A percentile compares a stretch with the other conserved stretches of the same genome.
phyloP scores from a whole-genome alignment of 2,797 vertebrate genomes.

The Sebastes itinus region DNA sequence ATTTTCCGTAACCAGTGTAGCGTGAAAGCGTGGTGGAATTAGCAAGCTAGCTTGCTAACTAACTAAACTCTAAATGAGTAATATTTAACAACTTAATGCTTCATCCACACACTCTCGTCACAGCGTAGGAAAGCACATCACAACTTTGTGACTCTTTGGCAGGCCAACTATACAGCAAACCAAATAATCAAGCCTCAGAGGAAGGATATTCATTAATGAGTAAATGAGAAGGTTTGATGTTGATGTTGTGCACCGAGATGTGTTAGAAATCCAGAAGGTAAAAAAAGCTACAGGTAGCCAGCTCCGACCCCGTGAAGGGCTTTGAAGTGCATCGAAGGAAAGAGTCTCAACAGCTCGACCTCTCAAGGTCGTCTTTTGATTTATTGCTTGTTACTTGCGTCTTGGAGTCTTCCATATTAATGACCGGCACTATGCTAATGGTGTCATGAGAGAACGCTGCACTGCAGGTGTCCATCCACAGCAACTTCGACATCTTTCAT shows the following conservation, averaged over 20 bases:
- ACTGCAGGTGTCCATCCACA: constrained; percentile 36
- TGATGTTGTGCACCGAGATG: constrained; percentile 11
- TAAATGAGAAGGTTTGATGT: background rate
- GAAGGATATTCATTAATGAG: background rate
- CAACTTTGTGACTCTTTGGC: background rate
- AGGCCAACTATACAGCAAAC: background rate
- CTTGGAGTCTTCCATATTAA: constrained; percentile 61
- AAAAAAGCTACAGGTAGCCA: constrained; percentile 16
- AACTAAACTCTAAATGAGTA: no score
- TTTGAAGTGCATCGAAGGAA: constrained; percentile 28
- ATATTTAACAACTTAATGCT: fast-evolving
- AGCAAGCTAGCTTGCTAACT: no score
- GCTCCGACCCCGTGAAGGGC: constrained; percentile 3
- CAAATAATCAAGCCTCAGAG: background rate
- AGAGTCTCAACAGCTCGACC: constrained; percentile 2
- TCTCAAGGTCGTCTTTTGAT: constrained; percentile 54
- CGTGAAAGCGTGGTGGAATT: fast-evolving
- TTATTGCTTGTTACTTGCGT: constrained; percentile 20
- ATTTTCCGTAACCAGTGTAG: no score
- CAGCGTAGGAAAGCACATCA: no score
- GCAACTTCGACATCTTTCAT: constrained; percentile 16
- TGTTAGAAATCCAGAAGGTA: background rate
- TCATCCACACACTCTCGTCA: no score
- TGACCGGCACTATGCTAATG: constrained; percentile 52
- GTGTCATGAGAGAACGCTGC: constrained; percentile 22